Base-by-base conservation (phyloP, 2,797 vertebrate species). In the Hylomyscus alleni region DNA sequence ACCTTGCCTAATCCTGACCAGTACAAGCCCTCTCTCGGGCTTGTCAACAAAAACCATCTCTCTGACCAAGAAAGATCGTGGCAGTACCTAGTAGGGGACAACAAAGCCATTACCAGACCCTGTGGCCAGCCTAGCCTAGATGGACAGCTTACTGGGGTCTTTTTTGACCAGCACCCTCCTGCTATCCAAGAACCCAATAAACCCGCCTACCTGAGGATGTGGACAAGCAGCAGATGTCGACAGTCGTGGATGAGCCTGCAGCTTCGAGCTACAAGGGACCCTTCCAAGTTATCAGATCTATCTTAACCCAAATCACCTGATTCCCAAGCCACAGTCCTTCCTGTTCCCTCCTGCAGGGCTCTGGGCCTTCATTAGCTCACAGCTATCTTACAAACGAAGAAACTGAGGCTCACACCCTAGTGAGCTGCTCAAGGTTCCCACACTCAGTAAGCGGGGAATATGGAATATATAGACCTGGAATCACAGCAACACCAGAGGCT, bases 1-100 rank as follows among this genome's bases (percentile, higher is more conserved):
- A 29, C 2, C 44, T 10, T 13, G 24, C 65, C 44, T 19, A 37
- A 34, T 2, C 73, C 65, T 54, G 77, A 54, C 90, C 73, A 50
- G 3, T 4, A 44, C 4, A 2, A 67, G 78, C 62, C 69, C 44
- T 94, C 73, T 47, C 78, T 34, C 86, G 80, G 81, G 40, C 13
- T 83, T 7, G 34, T 13, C 8, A 24, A 47, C 92, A 24, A 15
- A 65, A 24, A 50, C 93, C 65, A 6, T 65, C 69, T 47, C 77
- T 87, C 80, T 93, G 76, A 94, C 80, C 92, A 72, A 90, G 78
- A 73, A 72, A 40, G 10, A 29, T 52, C 83, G 50, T 3, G 12
- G 86, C 2, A 14, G 10, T 19, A 40, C n/a, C 24, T 58, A 6
- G 15, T 31, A 10, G 7, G 37, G 56, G 19, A 89, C 50, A 62